phyloP scores from a whole-genome alignment of 2,888 invertebrate genomes.

The Xestia sexstrigata region DNA sequence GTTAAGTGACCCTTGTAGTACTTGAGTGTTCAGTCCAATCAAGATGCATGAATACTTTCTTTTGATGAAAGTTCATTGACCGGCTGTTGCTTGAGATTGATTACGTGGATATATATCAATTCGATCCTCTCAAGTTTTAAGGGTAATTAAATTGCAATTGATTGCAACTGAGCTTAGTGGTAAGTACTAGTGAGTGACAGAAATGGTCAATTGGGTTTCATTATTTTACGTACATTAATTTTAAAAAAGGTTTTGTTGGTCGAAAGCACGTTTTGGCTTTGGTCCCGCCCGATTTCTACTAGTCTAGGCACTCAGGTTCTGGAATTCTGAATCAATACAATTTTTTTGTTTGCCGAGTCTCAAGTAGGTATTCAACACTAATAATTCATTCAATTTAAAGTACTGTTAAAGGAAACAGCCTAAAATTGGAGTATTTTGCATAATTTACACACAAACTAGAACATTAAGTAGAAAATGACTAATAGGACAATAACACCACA shows the following conservation, averaged over 20 bases:
- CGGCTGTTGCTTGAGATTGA: neutral
- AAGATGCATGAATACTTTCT: slow-evolving; percentile 11
- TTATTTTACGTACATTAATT: neutral
- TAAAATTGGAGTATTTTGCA: neutral
- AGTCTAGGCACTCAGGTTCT: neutral
- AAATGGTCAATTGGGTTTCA: neutral
- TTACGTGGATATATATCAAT: neutral
- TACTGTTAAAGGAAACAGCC: too few species aligned
- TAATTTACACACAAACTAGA: slow-evolving; percentile 24
- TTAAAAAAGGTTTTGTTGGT: too few species aligned
- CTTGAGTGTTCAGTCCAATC: slow-evolving; percentile 18
- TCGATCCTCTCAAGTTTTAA: neutral
- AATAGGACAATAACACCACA: slow-evolving; percentile 34
- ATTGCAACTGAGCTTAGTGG: neutral
- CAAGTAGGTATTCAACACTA: neutral
- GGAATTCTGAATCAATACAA: neutral
- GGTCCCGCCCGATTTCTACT: too few species aligned
- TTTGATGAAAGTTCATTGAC: slow-evolving; percentile 8
- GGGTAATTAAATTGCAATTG: neutral
- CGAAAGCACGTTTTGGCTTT: too few species aligned
- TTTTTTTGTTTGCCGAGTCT: too few species aligned
- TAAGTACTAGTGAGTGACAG: neutral
- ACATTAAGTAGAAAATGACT: slow-evolving; percentile 34
- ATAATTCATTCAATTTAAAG: too few species aligned
- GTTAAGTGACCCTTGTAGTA: slow-evolving; percentile 5